Conservation (phyloP, 2,797 vertebrate genomes). For the Acanthurus lineatus region DNA sequence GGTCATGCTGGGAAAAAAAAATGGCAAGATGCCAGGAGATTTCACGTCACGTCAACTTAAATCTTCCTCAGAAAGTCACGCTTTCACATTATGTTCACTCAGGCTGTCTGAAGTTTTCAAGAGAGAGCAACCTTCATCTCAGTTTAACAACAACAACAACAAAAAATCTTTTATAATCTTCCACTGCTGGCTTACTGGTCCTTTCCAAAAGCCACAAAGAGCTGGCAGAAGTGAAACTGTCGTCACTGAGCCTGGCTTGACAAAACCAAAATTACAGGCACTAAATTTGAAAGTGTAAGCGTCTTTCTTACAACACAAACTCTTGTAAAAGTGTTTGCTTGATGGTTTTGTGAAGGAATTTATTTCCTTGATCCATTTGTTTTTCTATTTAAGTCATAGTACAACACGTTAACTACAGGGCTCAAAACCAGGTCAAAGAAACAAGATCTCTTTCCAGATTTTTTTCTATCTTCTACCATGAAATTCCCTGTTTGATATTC, state of each 20-base stretch:
- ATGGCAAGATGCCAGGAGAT: conserved; percentile 18
- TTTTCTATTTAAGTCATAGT: not conserved
- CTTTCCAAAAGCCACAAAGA: conserved; percentile 53
- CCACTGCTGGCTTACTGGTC: conserved; percentile 4
- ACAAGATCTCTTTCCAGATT: not conserved
- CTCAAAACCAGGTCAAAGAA: not conserved
- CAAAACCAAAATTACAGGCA: conserved; percentile 38
- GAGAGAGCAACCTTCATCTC: conserved; percentile 7
- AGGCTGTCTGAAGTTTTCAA: not conserved
- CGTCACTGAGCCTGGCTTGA: conserved; percentile 17
- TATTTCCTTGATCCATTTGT: not conserved
- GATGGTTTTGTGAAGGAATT: conserved; percentile 1
- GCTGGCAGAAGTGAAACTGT: conserved; percentile 52
- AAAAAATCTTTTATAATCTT: conserved; percentile 3
- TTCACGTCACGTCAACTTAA: conserved; percentile 27
- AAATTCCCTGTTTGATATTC: not conserved
- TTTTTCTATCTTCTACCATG: not conserved
- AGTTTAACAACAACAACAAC: not conserved
- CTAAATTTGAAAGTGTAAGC: conserved; percentile 38
- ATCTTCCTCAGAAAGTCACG: not conserved
- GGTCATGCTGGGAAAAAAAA: conserved; percentile 50
- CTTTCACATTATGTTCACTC: conserved; percentile 28
- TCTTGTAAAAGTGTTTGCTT: not conserved
- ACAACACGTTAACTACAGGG: not conserved
- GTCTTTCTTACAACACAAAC: conserved; percentile 11